Base-by-base conservation (phyloP, 1,140 invertebrate genomes). In the Agraylea sexmaculata region DNA sequence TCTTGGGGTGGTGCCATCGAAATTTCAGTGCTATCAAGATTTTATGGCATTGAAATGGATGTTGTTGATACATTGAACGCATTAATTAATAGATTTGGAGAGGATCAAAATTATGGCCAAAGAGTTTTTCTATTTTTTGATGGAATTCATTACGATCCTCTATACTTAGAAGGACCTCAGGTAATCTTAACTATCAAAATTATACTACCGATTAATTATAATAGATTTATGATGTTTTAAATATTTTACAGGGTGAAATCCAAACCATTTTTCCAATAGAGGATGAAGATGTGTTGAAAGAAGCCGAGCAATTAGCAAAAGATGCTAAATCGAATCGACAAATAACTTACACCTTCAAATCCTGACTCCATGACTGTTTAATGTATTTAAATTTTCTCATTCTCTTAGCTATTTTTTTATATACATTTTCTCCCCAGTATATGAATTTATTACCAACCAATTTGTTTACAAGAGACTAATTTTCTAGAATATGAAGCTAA, bases 1-100 rank as follows among this genome's bases (percentile, higher is more conserved):
- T 82, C 88, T 0, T 97, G 93, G 93, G 92, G 92, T 44, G 92
- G 93, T 51, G 91, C 85, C 29, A 96, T 97, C 50, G 93, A 97
- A 69, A 67, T 49, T 11, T 49, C 89, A 2, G 87, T 96, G 42
- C 62, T 97, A n/a, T 83, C 86, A 3, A 76, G 79, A 52, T 83
- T 84, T 62, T 95, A 87, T 65, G 78, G 80, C 25, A 62, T 93
- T 44, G 91, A 97, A 71, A 94, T 96, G 62, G 88, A 82, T 51
- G 91, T 94, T 5, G 82, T 95, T 3, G 87, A 96, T 58, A 91
- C 87, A 25, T 75, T 91, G 44, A 87, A 87, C 64, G 78, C 77
- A 19, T 80, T 87, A 42, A 84, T 95, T 21, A 91, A 92, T 58
- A 75, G 84, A 52, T 96, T 96, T 67, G 92, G 92, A 4, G 91